Evolutionary conservation across 2,113 vertebrate genomes (phyloP).

Genomic region (Zosterops borbonicus): DNA sequence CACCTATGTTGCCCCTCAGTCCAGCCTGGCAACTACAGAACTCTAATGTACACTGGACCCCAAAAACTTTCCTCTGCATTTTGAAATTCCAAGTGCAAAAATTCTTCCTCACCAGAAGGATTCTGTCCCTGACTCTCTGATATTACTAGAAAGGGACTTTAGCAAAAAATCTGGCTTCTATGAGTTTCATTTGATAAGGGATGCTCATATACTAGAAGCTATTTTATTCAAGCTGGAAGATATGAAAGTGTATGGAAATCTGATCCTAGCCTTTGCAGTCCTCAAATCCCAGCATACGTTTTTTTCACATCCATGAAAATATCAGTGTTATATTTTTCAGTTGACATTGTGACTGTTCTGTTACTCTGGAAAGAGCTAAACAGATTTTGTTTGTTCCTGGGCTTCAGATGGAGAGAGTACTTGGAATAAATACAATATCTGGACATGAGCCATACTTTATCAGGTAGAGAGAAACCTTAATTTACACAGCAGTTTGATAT

Average conservation of each 20-base stretch:
- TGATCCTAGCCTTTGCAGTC: background rate
- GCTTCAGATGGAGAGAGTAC: background rate
- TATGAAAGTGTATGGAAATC: background rate
- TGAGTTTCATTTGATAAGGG: background rate
- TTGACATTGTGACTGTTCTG: background rate
- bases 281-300: background rate
- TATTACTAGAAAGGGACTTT: background rate
- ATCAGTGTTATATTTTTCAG: background rate
- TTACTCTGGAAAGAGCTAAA: background rate
- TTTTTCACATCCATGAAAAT: background rate
- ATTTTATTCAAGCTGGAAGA: background rate
- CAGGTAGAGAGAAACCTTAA: background rate
- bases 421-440: background rate
- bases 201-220: background rate
- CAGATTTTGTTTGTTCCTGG: background rate
- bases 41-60: rapidly evolving
- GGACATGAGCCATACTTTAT: background rate
- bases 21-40: background rate
- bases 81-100: background rate
- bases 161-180: background rate
- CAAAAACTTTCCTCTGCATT: background rate
- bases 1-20: background rate
- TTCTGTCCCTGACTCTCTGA: background rate
- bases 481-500: background rate
- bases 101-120: background rate